These are phyloP conservation scores for Heliangelus exortis DNA, from an alignment of 2,797 vertebrate species.

Conservation along the genomic window DNA sequence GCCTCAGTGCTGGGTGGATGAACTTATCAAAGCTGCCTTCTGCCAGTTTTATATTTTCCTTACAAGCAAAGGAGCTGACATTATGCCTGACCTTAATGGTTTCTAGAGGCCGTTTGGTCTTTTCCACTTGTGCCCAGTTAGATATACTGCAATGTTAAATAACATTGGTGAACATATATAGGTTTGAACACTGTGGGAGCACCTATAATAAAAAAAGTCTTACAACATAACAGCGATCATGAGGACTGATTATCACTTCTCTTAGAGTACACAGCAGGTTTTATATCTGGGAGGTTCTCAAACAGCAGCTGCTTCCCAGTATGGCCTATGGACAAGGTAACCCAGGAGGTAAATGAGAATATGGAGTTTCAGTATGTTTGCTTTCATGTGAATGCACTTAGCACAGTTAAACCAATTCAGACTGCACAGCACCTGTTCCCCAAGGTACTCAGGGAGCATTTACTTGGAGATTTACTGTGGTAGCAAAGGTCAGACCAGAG, in stretches of 20 bases:
- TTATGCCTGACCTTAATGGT: neutral
- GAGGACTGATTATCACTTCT: neutral
- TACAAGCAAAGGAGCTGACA: neutral
- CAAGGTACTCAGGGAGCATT: rapidly evolving
- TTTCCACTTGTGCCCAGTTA: neutral
- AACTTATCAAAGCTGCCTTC: neutral
- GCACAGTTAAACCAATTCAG: neutral
- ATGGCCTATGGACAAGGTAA: neutral
- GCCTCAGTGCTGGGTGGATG: rapidly evolving
- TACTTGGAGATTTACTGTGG: neutral
- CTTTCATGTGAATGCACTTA: neutral
- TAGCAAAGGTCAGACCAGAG: neutral
- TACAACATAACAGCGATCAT: neutral
- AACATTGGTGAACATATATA: neutral
- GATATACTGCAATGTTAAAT: neutral
- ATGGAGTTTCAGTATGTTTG: neutral
- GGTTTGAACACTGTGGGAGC: neutral
- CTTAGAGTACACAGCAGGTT: neutral
- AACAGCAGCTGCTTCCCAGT: neutral
- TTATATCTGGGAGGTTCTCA: neutral
- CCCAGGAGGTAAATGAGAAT: neutral
- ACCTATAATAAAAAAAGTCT: neutral
- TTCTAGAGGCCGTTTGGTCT: neutral
- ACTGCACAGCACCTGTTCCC: neutral
- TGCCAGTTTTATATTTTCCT: neutral